These are phyloP conservation scores for Octodon degus DNA, from an alignment of 2,113 vertebrate genomes.

Conservation along the genomic window DNA sequence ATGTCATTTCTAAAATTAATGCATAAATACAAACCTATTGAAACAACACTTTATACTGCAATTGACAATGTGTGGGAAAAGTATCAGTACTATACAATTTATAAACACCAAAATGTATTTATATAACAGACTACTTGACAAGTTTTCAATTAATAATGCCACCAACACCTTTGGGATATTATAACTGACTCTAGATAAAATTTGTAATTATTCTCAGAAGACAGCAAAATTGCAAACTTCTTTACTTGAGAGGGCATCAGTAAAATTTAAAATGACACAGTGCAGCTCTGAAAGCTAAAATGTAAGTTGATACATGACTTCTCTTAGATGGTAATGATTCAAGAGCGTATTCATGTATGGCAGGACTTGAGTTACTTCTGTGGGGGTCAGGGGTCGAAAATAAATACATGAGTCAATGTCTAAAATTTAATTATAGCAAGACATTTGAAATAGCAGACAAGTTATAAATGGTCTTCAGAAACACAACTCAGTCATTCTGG, in stretches of 20 bases:
- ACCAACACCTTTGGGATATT: constrained; percentile 23
- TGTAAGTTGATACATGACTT: neutral
- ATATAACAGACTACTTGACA: constrained; percentile 23
- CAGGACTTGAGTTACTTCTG: neutral
- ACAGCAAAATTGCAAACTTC: constrained; percentile 15
- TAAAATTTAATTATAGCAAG: neutral
- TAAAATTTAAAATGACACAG: neutral
- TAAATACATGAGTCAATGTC: constrained; percentile 1
- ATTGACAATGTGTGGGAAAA: constrained; percentile 24
- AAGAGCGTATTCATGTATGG: neutral
- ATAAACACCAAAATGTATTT: constrained; percentile 30
- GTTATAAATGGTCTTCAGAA: constrained; percentile 30
- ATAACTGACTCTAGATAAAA: constrained; percentile 25
- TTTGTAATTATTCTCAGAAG: constrained; percentile 48
- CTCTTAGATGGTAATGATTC: neutral
- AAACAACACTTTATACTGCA: constrained; percentile 41
- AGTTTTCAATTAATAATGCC: constrained; percentile 46
- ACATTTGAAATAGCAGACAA: constrained; percentile 42
- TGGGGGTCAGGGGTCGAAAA: neutral
- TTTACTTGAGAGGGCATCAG: neutral
- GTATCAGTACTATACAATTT: neutral
- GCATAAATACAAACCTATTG: constrained; percentile 28
- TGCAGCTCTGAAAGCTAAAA: constrained; percentile 20
- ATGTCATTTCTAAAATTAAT: constrained; percentile 43
- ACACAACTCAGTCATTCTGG: neutral